Evolutionary conservation across 1,140 invertebrate genomes (phyloP), one percentile per base, ranked within the genome.

Genomic region (Physella acuta): DNA sequence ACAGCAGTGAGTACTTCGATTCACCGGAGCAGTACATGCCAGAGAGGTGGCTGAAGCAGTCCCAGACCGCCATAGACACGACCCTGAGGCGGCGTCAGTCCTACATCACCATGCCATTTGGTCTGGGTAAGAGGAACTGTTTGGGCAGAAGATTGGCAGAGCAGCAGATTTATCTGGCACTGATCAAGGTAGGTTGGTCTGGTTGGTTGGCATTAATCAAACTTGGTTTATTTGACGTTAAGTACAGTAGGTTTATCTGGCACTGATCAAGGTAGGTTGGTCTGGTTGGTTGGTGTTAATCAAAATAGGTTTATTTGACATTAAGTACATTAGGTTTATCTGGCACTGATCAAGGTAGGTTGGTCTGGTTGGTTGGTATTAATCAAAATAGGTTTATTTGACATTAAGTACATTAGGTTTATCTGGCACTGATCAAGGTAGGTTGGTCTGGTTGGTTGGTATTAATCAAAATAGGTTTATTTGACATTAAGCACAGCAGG

Each of bases 351-450:
- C 37, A 88, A 89, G 81, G 92, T 93, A 44, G 4, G n/a, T n/a
- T n/a, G n/a, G n/a, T n/a, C n/a, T n/a, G n/a, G n/a, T n/a, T n/a
- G n/a, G n/a, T n/a, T n/a, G n/a, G n/a, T n/a, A n/a, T n/a, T n/a
- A n/a, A n/a, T n/a, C n/a, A n/a, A n/a, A n/a, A n/a, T n/a, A n/a
- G n/a, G n/a, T n/a, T n/a, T n/a, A n/a, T n/a, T n/a, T n/a, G n/a
- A n/a, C n/a, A n/a, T n/a, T n/a, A n/a, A 14, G 93, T 95, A 79
- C 93, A 94, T 83, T 93, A 93, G 82, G 90, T 96, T 78, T 88
- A 90, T 73, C 87, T 92, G 30, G 86, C 92, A 20, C 76, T 94
- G 14, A 83, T 93, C 37, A 88, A 89, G 81, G 92, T 93, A 44
- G 4, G n/a, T n/a, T n/a, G n/a, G n/a, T n/a, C n/a, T n/a, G n/a